Evolutionary conservation across 2,888 invertebrate species (phyloP).

Genomic region (Oscheius sp.): DNA sequence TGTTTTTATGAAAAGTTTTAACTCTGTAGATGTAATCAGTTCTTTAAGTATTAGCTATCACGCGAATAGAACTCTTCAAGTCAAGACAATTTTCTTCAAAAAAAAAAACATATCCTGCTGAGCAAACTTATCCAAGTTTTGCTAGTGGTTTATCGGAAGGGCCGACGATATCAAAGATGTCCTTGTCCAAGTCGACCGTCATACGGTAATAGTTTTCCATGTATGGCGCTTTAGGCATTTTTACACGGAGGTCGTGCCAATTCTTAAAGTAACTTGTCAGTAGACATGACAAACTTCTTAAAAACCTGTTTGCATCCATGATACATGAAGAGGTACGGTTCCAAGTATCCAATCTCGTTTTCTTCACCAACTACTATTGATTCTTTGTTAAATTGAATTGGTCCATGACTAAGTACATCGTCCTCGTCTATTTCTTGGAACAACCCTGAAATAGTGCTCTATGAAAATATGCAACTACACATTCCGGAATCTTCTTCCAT

Average conservation of each 20-base stretch:
- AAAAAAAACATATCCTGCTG: too few relatives aligned
- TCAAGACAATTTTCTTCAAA: too few relatives aligned
- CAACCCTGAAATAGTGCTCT: neutral
- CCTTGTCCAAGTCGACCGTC: constrained; percentile 2
- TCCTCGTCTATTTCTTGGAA: neutral
- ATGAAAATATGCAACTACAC: too few relatives aligned
- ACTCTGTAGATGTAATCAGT: too few relatives aligned
- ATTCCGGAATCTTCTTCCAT: constrained; percentile 15
- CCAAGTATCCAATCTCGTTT: constrained; percentile 16
- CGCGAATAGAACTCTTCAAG: too few relatives aligned
- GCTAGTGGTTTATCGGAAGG: neutral
- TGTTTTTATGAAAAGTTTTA: neutral
- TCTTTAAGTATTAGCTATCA: too few relatives aligned
- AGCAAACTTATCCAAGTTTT: neutral
- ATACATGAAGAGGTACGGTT: constrained; percentile 13
- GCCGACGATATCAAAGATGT: neutral
- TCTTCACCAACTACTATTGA: neutral
- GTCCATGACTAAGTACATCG: constrained; percentile 4
- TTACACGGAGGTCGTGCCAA: neutral
- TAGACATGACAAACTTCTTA: neutral
- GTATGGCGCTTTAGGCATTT: neutral
- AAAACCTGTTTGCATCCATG: neutral
- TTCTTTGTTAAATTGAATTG: neutral
- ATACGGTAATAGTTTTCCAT: constrained; percentile 5
- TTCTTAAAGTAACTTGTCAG: neutral